Conservation (phyloP, 2,113 vertebrate genomes). For the Heterotis niloticus region DNA sequence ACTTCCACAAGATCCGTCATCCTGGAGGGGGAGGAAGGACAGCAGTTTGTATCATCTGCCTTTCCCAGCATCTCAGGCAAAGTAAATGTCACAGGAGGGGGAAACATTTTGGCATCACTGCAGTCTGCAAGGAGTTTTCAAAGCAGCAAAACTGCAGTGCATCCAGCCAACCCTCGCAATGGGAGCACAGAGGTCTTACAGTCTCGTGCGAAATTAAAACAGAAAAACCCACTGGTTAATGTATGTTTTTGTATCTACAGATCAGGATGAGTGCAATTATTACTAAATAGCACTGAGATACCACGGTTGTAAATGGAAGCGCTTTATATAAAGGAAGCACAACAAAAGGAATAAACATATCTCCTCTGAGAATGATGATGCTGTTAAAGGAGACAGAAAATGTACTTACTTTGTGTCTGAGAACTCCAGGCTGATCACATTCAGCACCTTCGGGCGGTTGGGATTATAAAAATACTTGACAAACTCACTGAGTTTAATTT, state of each 20-base stretch:
- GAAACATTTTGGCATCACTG: too few relatives aligned
- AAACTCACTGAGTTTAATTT: constrained; percentile 94
- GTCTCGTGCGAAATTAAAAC: too few relatives aligned
- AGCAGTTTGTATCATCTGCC: background rate
- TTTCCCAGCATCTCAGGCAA: background rate
- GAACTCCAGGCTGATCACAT: constrained; percentile 99
- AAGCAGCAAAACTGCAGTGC: too few relatives aligned
- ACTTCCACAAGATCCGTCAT: constrained; percentile 95
- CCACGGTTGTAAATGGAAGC: too few relatives aligned
- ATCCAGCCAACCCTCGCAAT: too few relatives aligned
- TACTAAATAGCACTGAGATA: too few relatives aligned
- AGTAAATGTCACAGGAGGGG: too few relatives aligned
- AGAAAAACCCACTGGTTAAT: too few relatives aligned
- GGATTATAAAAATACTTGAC: constrained; percentile 88
- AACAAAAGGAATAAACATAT: background rate
- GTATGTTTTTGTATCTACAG: too few relatives aligned
- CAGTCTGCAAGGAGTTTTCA: too few relatives aligned
- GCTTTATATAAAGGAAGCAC: background rate
- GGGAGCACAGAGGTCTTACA: too few relatives aligned
- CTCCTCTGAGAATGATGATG: background rate
- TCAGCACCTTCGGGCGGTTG: constrained; percentile 90
- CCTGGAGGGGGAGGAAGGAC: constrained; percentile 57
- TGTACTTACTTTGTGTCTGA: constrained; percentile 90
- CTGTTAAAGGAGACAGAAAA: background rate
- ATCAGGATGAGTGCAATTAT: too few relatives aligned